Evolutionary conservation across 2,797 vertebrate genomes (phyloP).

Genomic region (Leptodactylus fallax): DNA sequence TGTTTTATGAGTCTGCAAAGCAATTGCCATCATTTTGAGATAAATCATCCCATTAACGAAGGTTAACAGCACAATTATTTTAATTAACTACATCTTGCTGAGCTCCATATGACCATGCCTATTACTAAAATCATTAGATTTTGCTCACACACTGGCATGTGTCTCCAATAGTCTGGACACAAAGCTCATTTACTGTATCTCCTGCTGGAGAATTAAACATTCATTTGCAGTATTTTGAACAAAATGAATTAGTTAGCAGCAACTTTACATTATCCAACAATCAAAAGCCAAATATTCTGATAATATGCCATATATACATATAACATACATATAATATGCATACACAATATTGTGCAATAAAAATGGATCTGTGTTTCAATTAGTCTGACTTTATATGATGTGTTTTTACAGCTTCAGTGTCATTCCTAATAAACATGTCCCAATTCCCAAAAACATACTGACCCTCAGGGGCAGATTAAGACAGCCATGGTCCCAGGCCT

Average conservation of each 20-base stretch:
- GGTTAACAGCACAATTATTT: constrained; percentile 36
- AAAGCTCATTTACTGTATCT: constrained; percentile 11
- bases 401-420: too few relatives aligned
- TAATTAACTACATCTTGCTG: constrained; percentile 25
- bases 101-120: constrained; percentile 32
- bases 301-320: background rate
- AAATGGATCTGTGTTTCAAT: too few relatives aligned
- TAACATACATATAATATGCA: too few relatives aligned
- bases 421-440: too few relatives aligned
- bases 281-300: background rate
- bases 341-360: too few relatives aligned
- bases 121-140: constrained; percentile 29
- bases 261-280: background rate
- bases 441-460: too few relatives aligned
- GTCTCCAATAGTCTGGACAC: constrained; percentile 9
- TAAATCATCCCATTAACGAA: constrained; percentile 37
- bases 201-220: constrained; percentile 18
- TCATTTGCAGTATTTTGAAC: background rate
- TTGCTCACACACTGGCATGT: constrained; percentile 34
- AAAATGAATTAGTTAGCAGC: constrained; percentile 7
- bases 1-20: background rate
- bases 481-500: too few relatives aligned
- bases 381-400: too few relatives aligned
- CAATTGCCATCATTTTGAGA: constrained; percentile 10
- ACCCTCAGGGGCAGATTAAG: too few relatives aligned